Base-by-base conservation (phyloP, 2,797 vertebrate species). In the Pagetopsis macropterus region DNA sequence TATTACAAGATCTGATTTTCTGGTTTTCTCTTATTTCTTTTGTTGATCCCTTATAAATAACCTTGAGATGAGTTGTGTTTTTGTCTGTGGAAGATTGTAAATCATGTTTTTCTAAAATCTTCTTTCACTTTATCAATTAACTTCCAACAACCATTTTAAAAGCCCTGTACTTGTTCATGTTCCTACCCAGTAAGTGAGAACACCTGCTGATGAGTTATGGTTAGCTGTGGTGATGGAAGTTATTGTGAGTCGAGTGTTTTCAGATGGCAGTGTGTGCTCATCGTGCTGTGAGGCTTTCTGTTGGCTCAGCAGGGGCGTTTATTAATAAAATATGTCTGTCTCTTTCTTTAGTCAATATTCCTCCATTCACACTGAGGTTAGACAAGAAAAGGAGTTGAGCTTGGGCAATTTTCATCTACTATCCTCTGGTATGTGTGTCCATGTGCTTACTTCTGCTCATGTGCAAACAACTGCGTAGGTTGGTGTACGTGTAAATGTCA, bases 301-400 rank as follows among this genome's bases (percentile, higher is more conserved):
- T 63, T 71, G 49, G 76, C 69, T 79, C 78, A 72, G 75, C 55
- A 44, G 68, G 46, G 56, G 65, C 78, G 54, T 85, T 86, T 84
- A 78, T 79, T 88, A 84, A 88, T 87, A 84, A 81, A 71, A 46
- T 51, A 64, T 48, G 49, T 43, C 80, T 74, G 77, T 70, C 64
- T 77, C 1, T 0, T 55, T 83, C 50, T 74, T 56, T 19, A 76
- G 78, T 82, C 75, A 73, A 75, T 83, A 84, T 37, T 69, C 44
- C 62, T 82, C 63, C 72, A 68, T 84, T 84, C 75, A 78, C 66
- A 55, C n/a, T 5, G 78, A 85, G 79, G 72, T 86, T 79, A 79
- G 72, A 70, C 79, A 74, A 74, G 72, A 82, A 82, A 27, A 84
- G 64, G 64, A 75, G 62, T 76, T 65, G 72, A 81, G 75, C 76